Evolutionary conservation across 2,113 vertebrate genomes (phyloP).

Genomic region (Gadus macrocephalus): DNA sequence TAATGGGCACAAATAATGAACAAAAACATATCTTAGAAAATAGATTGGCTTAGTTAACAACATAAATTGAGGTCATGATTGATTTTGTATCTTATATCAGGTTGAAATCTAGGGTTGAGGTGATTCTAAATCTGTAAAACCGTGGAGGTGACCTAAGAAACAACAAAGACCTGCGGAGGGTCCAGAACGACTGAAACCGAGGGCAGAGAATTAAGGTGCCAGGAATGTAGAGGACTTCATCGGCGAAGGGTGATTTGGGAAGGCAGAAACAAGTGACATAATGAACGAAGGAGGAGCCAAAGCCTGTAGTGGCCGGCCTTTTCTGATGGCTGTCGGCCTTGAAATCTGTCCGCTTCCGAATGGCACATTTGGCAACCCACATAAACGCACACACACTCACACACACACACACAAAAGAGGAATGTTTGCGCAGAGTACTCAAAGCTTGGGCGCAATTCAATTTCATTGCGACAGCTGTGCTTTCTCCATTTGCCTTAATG

Average conservation of each 20-base stretch:
- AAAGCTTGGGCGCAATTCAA: conserved; percentile 25
- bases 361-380: conserved; percentile 49
- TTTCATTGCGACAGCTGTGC: conserved; percentile 25
- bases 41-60: not conserved
- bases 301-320: conserved; percentile 25
- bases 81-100: not conserved
- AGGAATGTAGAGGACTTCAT: conserved; percentile 7
- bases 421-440: conserved; percentile 41
- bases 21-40: too few relatives aligned
- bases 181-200: not conserved
- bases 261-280: conserved; percentile 30
- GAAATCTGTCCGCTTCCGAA: conserved; percentile 44
- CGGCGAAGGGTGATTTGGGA: conserved; percentile 16
- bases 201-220: not conserved
- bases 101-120: too few relatives aligned
- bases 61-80: not conserved
- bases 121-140: too few relatives aligned
- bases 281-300: conserved; percentile 47
- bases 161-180: too few relatives aligned
- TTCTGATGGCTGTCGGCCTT: conserved; percentile 49
- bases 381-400: too few relatives aligned
- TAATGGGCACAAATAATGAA: too few relatives aligned
- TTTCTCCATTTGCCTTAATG: conserved; percentile 19
- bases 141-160: too few relatives aligned
- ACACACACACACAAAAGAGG: not conserved